Evolutionary conservation across 2,113 vertebrate genomes (phyloP).

Genomic region (Sigmodon hispidus): DNA sequence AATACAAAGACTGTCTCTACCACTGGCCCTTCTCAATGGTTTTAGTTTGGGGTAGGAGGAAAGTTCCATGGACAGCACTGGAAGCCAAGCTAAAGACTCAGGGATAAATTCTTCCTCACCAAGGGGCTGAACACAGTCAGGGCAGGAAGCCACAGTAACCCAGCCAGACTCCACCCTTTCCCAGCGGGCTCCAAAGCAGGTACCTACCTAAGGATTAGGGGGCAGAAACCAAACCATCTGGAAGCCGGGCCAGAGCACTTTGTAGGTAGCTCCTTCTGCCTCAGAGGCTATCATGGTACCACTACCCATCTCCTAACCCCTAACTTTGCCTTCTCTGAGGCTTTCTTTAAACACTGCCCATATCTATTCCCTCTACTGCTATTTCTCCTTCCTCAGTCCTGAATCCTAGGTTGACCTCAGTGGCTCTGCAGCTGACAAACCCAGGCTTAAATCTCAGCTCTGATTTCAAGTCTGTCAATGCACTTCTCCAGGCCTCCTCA

Average conservation of each 20-base stretch:
- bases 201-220: neutral
- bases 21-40: constrained; percentile 36
- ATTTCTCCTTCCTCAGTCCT: neutral
- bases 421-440: neutral
- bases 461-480: neutral
- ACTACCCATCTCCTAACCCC: neutral
- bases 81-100: constrained; percentile 53
- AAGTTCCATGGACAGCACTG: constrained; percentile 44
- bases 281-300: neutral
- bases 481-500: constrained; percentile 29
- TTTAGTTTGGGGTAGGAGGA: constrained; percentile 42
- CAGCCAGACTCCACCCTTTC: neutral
- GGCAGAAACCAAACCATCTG: neutral
- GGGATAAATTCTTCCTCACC: constrained; percentile 15
- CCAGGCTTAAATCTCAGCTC: neutral
- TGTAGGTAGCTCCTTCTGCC: neutral
- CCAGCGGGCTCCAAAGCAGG: constrained; percentile 1
- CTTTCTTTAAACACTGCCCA: constrained; percentile 40
- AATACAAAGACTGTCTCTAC: constrained; percentile 49
- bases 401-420: neutral
- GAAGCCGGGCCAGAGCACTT: neutral
- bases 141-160: constrained; percentile 15
- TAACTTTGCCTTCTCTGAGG: neutral
- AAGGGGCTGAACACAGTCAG: constrained; percentile 7
- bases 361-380: neutral